Evolutionary conservation across 2,113 vertebrate genomes (phyloP), one percentile per base, ranked within the genome.

Genomic region (Harpagus bidentatus): DNA sequence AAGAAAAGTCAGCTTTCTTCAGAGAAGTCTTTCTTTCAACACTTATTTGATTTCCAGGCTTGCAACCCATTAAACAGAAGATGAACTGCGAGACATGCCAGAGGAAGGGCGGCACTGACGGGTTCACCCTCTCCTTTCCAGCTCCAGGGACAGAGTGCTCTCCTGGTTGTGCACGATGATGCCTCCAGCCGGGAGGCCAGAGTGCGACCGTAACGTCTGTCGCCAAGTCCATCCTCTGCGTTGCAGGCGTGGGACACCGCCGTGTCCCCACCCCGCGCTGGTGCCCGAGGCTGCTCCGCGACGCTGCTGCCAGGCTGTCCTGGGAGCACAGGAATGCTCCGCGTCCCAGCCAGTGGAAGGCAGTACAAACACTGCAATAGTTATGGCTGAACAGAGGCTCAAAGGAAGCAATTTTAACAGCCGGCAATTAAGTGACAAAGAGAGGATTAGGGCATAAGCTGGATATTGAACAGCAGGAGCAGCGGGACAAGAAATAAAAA

Each of bases 201-300:
- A 23, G 20, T 13, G n/a, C 1, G 0, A n/a, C n/a, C 38, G 1
- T 4, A 10, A 17, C 1, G 2, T 42, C 31, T 9, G 19, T 6
- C 13, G 0, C 36, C 1, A 7, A 4, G 21, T 4, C 53, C 6
- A 11, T 22, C 32, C 55, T 32, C 74, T 8, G 13, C 23, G 2
- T 2, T 11, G 31, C 20, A 40, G 7, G 2, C 1, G 1, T 8
- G 43, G 43, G 43, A 15, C 7, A 1, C 9, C 2, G 47, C 22
- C 0, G 15, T 5, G 6, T 47, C 70, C 48, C 67, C 21, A 31
- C 1, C 43, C 38, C 2, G 1, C 40, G 40, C 42, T 4, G 13
- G 40, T 17, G 15, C 38, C 3, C 2, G 5, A 2, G 32, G 21
- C 31, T 8, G n/a, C 26, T 22, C 11, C 2, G 14, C 6, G 73